phyloP scores from a whole-genome alignment of 37 sponge, comb jelly and placozoan species.

The Crambe crambe region DNA sequence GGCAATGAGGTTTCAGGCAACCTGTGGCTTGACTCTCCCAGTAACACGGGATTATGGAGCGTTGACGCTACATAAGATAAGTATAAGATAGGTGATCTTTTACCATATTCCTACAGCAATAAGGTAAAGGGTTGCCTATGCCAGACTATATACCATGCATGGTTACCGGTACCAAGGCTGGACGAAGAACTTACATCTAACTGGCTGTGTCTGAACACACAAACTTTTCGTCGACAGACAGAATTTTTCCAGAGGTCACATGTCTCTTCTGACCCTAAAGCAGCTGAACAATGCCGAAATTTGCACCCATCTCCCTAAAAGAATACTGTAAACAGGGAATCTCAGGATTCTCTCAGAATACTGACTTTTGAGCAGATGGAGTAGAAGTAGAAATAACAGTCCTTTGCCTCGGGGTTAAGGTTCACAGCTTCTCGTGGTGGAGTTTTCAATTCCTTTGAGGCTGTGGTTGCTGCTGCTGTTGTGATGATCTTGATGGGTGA shows the following conservation, averaged over 20 bases:
- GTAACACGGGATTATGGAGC: constrained; percentile 71
- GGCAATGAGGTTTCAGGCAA: constrained; percentile 76
- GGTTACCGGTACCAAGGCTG: no score
- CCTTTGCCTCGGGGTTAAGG: constrained; percentile 53
- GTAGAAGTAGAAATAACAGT: constrained; percentile 84
- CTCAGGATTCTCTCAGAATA: not conserved
- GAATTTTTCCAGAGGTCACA: constrained; percentile 62
- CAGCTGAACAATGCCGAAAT: constrained; percentile 79
- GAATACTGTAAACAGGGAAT: not conserved
- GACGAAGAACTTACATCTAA: constrained; percentile 36
- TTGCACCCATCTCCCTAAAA: constrained; percentile 63
- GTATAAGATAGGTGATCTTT: constrained; percentile 5
- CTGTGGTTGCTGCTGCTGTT: not conserved
- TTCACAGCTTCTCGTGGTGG: constrained; percentile 16
- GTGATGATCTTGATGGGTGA: not conserved
- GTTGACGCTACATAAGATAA: constrained; percentile 44
- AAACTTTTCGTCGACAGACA: constrained; percentile 57
- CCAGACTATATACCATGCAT: no score
- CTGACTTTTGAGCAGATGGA: constrained; percentile 76
- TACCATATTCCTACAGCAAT: no score
- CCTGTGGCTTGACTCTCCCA: constrained; percentile 80
- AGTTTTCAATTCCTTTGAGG: not conserved
- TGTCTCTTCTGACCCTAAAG: constrained; percentile 72
- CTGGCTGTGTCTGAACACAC: constrained; percentile 73
- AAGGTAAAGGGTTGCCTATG: no score